Conservation (phyloP, 2,113 vertebrate species). For the Heptranchias perlo region DNA sequence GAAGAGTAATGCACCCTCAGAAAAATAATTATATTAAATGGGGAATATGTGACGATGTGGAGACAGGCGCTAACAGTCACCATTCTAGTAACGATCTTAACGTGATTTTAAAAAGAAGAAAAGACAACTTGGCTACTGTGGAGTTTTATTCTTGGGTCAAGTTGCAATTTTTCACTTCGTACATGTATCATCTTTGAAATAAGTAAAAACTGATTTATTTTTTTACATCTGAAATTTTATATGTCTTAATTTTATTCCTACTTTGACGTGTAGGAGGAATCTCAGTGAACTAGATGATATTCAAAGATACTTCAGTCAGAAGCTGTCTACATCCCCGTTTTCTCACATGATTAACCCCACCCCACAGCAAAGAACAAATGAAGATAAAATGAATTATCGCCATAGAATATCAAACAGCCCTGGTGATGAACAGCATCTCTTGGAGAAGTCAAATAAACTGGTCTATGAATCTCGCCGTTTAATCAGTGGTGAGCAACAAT, state of each 20-base stretch:
- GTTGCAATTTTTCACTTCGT: background rate
- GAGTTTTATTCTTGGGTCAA: background rate
- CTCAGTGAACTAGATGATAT: conserved; percentile 87
- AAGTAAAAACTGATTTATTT: background rate
- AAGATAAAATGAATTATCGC: conserved; percentile 15
- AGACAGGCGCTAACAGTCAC: background rate
- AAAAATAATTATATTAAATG: background rate
- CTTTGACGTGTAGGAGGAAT: conserved; percentile 66
- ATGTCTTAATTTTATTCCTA: background rate
- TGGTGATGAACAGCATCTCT: conserved; percentile 46
- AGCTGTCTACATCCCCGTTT: conserved; percentile 65
- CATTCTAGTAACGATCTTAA: background rate
- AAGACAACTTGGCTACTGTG: background rate
- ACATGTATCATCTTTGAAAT: background rate
- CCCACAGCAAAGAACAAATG: conserved; percentile 40
- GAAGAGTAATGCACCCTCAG: background rate
- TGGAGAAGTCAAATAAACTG: conserved; percentile 66
- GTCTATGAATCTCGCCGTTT: conserved; percentile 72
- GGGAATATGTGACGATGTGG: background rate
- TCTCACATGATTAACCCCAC: conserved; percentile 47
- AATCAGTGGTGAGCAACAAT: conserved; percentile 64
- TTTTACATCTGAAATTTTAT: background rate
- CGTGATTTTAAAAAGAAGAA: background rate
- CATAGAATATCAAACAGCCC: background rate
- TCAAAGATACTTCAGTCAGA: conserved; percentile 79